Evolutionary conservation across 2,113 vertebrate species (phyloP), one percentile per base, ranked within the genome.

Genomic region (Cardinalis cardinalis): DNA sequence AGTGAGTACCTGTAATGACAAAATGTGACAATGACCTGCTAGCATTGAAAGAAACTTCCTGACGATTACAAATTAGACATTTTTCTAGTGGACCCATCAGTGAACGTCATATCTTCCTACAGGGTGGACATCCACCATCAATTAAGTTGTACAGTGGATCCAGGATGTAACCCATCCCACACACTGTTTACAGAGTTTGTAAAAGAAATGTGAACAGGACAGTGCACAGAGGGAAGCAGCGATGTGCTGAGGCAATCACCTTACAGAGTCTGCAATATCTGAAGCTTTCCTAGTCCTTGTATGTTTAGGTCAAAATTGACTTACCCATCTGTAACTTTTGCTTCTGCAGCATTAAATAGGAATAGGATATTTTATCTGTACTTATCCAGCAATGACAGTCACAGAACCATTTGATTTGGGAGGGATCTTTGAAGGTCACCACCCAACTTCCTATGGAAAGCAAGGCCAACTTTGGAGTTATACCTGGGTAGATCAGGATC

Each of bases 101-200:
- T 9, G 0, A 71, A 63, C 6, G 9, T 29, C 2, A 0, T 34
- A 0, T 77, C 60, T 72, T 87, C 34, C 41, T 82, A 51, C 2
- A 5, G 68, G n/a, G 24, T 38, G 40, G 12, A 48, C 55, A 63
- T 17, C 34, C 8, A 46, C 16, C 31, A 51, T 53, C 46, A 66
- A 1, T 63, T 34, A 46, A 51, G 12, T 32, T 71, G 14, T 26
- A n/a, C 23, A 60, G 8, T 34, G 65, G 80, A 80, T 46, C 6
- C 32, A 76, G 38, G 34, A 48, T 5, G 21, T 48, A 63, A 41
- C 8, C 7, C 36, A 56, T 52, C 10, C 46, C 36, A 59, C 1
- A 6, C 9, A 18, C 6, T 12, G 4, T 48, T 77, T 36, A 77
- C 12, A 71, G 41, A 75, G 8, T 77, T 60, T 70, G 38, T 59